Evolutionary conservation across 2,888 invertebrate genomes (phyloP).

Genomic region (Mimumesa dahlbomi): DNA sequence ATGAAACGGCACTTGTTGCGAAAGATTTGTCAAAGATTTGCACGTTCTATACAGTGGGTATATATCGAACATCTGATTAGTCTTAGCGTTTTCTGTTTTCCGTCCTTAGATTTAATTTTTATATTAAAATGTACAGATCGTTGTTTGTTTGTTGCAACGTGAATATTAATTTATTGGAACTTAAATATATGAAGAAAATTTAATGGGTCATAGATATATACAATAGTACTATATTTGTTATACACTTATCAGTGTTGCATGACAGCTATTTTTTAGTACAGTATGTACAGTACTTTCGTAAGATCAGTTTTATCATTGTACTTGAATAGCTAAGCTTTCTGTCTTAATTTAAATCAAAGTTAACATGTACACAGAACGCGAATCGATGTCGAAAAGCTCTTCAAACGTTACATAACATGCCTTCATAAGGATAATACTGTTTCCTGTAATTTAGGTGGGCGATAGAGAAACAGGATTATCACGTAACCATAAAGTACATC

Average conservation of each 20-base stretch:
- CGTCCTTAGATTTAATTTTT: constrained; percentile 80
- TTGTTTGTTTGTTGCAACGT: constrained; percentile 69
- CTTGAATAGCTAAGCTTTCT: constrained; percentile 51
- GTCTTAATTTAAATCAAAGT: constrained; percentile 41
- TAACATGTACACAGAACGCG: constrained; percentile 22
- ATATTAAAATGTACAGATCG: constrained; percentile 74
- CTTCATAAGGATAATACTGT: constrained; percentile 39
- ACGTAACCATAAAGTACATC: constrained; percentile 16
- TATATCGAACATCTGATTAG: constrained; percentile 63
- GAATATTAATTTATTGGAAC: constrained; percentile 64
- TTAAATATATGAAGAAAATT: constrained; percentile 52
- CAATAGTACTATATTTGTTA: constrained; percentile 56
- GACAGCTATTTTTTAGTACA: constrained; percentile 59
- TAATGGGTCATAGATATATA: constrained; percentile 55
- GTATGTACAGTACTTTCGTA: constrained; percentile 61
- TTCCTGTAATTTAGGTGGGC: constrained; percentile 43
- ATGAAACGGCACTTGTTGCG: too few relatives aligned
- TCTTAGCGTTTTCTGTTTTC: constrained; percentile 76
- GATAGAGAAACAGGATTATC: constrained; percentile 26
- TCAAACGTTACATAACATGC: constrained; percentile 44
- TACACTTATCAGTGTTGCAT: constrained; percentile 44
- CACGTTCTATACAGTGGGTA: constrained; percentile 42
- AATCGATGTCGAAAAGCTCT: constrained; percentile 29
- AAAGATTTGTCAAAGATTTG: too few relatives aligned
- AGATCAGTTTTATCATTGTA: constrained; percentile 56